Conservation (phyloP, 2,888 invertebrate genomes). For the Amphimallon solstitiale region DNA sequence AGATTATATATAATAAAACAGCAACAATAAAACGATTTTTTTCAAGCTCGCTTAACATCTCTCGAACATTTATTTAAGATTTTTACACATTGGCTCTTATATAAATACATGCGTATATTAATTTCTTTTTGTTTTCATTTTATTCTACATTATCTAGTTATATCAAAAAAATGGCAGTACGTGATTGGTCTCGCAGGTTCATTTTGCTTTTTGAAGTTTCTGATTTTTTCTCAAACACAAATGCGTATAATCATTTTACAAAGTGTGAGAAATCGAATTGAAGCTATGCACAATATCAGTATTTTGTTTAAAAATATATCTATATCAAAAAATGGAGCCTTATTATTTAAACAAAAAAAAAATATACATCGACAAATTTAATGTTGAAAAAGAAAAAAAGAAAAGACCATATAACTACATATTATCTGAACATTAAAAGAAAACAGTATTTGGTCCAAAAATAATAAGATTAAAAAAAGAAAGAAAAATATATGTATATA, state of each 20-base stretch:
- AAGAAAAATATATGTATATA: slow-evolving; percentile 31
- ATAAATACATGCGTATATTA: too few relatives aligned
- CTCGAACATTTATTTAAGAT: not conserved
- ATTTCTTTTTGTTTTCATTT: too few relatives aligned
- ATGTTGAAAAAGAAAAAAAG: slow-evolving; percentile 39
- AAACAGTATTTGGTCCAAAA: slow-evolving; percentile 48
- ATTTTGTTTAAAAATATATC: not conserved
- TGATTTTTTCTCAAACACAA: not conserved
- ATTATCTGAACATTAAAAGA: slow-evolving; percentile 38
- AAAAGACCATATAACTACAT: slow-evolving; percentile 9
- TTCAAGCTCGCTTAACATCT: not conserved
- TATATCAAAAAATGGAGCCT: slow-evolving; percentile 2
- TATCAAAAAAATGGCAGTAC: slow-evolving; percentile 36
- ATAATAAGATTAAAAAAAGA: slow-evolving; percentile 29
- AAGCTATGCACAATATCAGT: slow-evolving; percentile 16
- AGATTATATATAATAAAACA: slow-evolving; percentile 8
- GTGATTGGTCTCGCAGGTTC: slow-evolving; percentile 22
- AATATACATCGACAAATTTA: not conserved
- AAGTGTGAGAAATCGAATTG: not conserved
- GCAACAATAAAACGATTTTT: slow-evolving; percentile 18
- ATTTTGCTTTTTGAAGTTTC: slow-evolving; percentile 1
- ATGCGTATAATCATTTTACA: too few relatives aligned
- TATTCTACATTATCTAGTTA: too few relatives aligned
- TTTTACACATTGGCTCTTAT: not conserved
- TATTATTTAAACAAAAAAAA: not conserved